A percentile compares a stretch with the other conserved stretches of the same genome.
These are phyloP conservation scores for Sarcophaga variegata DNA, from an alignment of 2,888 invertebrate genomes.

Conservation along the genomic window DNA sequence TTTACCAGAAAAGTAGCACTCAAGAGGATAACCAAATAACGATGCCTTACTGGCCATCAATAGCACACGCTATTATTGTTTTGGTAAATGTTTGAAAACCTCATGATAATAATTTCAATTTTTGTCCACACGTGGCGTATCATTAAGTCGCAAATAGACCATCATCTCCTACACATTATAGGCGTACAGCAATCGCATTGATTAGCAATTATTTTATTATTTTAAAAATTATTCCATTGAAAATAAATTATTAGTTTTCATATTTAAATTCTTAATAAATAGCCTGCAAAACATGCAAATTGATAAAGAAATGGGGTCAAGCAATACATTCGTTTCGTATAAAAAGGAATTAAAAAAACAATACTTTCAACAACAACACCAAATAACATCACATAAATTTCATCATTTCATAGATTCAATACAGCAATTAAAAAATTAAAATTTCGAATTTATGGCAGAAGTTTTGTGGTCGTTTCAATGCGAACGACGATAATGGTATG, in stretches of 20 bases:
- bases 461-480: constrained; percentile 4
- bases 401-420: constrained; percentile 31
- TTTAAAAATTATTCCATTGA: background rate
- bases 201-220: background rate
- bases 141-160: no score
- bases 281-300: background rate
- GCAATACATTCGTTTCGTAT: background rate
- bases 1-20: background rate
- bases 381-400: constrained; percentile 2
- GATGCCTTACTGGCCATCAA: constrained; percentile 4
- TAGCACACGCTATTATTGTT: background rate
- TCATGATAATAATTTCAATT: no score
- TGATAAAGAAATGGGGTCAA: constrained; percentile 53
- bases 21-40: constrained; percentile 36
- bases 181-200: background rate
- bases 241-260: background rate
- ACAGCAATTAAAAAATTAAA: constrained; percentile 35
- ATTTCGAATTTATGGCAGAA: constrained; percentile 29
- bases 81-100: background rate
- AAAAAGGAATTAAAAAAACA: background rate
- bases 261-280: background rate
- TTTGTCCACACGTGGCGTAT: no score
- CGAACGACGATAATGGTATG: background rate
- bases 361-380: background rate
- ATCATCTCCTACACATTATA: no score